Base-by-base conservation (phyloP, 1,140 invertebrate species). In the Aethina tumida region DNA sequence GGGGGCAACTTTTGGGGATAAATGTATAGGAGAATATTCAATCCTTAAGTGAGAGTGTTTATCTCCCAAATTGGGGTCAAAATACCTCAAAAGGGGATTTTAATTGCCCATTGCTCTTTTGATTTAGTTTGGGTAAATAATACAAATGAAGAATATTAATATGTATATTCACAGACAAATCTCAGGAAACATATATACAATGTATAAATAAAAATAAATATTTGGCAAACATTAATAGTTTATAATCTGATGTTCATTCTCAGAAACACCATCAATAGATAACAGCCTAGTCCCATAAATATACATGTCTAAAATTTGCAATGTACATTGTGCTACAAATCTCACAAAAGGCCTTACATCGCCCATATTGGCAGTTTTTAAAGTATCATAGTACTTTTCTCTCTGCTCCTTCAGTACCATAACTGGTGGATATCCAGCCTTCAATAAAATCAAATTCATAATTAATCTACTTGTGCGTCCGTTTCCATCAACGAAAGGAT, bases 391-490 rank as follows among this genome's bases (percentile, higher is more conserved):
- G 62, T 87, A 88, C 25, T 80, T 71, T 41, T 79, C 76, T 2
- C 73, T 70, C 51, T 97, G 86, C 55, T 94, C 84, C 50, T 96
- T 94, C 34, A 84, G 75, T 35, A 98, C 88, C 31, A 96, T 95
- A 4, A 96, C 89, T 0, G 94, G 92, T 3, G 94, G 94, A 67
- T 87, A 97, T 1, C 93, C 94, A n/a, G 88, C 85, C 63, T 90
- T 84, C 86, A 98, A 95, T n/a, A 98, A 68, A 41, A 98, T 81
- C 41, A 94, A 74, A 62, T 98, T 98, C 93, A 98, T 97, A 0
- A 98, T 66, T 5, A 98, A 68, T 22, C 94, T 67, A 2, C 91
- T 91, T 0, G 94, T 97, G 52, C 95, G 71, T 1, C 94, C 95
- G 62, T 98, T 98, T 17, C 93, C 93, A 63, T 93, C 87, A 0